These are phyloP conservation scores for Pelosia muscerda DNA, from an alignment of 2,888 invertebrate genomes.

Conservation along the genomic window DNA sequence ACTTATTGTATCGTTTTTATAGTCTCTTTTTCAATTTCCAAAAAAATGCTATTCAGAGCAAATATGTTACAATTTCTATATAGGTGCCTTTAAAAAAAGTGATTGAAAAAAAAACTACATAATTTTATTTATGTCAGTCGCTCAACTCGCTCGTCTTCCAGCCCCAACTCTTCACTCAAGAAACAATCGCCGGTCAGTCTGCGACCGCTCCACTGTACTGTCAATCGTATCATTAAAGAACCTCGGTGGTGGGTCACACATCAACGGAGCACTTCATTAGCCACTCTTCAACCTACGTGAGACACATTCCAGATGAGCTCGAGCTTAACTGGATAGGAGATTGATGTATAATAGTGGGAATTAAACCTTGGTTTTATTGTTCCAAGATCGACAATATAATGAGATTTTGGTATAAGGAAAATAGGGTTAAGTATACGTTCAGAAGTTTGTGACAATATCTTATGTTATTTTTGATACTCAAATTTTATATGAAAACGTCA, in stretches of 20 bases:
- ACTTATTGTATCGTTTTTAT: too few species aligned
- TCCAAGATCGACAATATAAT: slow-evolving; percentile 49
- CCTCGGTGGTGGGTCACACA: slow-evolving; percentile 75
- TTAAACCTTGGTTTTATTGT: slow-evolving; percentile 62
- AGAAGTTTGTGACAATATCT: background rate
- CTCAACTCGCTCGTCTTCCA: slow-evolving; percentile 50
- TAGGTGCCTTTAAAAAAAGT: too few species aligned
- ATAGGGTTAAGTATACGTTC: slow-evolving; percentile 5
- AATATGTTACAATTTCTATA: too few species aligned
- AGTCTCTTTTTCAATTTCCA: too few species aligned
- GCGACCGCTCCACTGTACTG: slow-evolving; percentile 78
- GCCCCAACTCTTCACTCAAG: slow-evolving; percentile 66
- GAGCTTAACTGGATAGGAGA: slow-evolving; percentile 73
- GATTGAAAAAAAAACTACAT: background rate
- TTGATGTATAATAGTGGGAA: slow-evolving; percentile 80
- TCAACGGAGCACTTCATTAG: slow-evolving; percentile 82
- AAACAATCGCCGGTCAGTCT: slow-evolving; percentile 79
- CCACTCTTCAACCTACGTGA: slow-evolving; percentile 73
- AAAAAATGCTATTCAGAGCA: too few species aligned
- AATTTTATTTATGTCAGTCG: background rate
- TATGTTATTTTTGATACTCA: too few species aligned
- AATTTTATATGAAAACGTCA: too few species aligned
- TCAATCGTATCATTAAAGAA: slow-evolving; percentile 83
- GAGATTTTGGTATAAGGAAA: slow-evolving; percentile 34
- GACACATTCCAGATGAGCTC: slow-evolving; percentile 76